phyloP scores from a whole-genome alignment of 53 echinoderm and acorn worm genomes.

The Echinarachnius parma region DNA sequence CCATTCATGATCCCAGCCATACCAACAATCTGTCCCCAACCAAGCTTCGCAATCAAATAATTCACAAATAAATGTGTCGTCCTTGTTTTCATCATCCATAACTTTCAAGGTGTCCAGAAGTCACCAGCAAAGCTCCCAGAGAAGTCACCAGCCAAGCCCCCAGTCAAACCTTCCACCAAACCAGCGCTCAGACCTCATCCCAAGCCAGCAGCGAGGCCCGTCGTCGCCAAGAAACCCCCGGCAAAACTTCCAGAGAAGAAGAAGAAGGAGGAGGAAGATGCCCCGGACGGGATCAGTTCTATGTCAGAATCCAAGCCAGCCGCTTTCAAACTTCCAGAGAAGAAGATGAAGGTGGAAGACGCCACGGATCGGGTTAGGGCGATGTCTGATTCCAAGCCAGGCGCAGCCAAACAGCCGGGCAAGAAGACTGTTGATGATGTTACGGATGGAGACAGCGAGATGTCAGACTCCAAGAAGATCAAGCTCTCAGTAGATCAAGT shows the following conservation, averaged over 20 bases:
- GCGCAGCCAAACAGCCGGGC: too few relatives aligned
- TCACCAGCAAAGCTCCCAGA: background rate
- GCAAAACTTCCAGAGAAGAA: slow-evolving; percentile 6
- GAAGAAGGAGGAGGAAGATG: background rate
- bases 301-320: too few relatives aligned
- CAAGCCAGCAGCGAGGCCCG: slow-evolving; percentile 13
- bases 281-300: background rate
- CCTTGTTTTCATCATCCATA: background rate
- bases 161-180: slow-evolving; percentile 3
- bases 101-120: background rate
- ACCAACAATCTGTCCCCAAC: too few relatives aligned
- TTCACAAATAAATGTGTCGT: background rate
- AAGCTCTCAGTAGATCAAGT: too few relatives aligned
- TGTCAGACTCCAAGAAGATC: slow-evolving; percentile 32
- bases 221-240: background rate
- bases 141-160: background rate
- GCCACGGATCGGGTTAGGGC: too few relatives aligned
- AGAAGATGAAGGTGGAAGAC: slow-evolving; percentile 10
- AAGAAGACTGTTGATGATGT: too few relatives aligned
- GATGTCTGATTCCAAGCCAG: too few relatives aligned
- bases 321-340: too few relatives aligned
- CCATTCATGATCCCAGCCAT: too few relatives aligned
- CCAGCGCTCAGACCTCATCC: too few relatives aligned
- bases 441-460: background rate
- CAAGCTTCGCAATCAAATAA: too few relatives aligned